Conservation (phyloP, 2,888 invertebrate genomes). For the Callyntrura sp. region DNA sequence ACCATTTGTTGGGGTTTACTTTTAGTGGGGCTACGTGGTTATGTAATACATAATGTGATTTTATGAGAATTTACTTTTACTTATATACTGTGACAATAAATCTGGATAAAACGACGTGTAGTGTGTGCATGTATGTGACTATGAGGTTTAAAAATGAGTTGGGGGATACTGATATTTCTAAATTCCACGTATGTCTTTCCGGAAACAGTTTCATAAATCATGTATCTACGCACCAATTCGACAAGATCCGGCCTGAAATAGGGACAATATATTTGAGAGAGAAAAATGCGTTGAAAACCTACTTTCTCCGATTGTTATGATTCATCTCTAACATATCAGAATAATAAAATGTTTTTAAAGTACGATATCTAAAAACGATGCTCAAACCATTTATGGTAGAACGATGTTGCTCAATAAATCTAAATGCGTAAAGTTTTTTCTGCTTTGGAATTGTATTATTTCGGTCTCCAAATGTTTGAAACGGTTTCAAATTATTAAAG, state of each 20-base stretch:
- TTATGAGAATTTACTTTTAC: slow-evolving; percentile 30
- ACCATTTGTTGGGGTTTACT: slow-evolving; percentile 30
- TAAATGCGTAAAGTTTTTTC: too few species aligned
- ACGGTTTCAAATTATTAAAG: too few species aligned
- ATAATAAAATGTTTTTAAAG: too few species aligned
- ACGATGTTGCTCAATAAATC: too few species aligned
- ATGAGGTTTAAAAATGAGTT: not conserved
- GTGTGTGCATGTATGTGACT: not conserved
- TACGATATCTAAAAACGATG: too few species aligned
- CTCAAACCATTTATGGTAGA: too few species aligned
- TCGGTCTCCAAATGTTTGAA: too few species aligned
- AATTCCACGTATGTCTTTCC: not conserved
- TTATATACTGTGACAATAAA: slow-evolving; percentile 39
- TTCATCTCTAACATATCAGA: too few species aligned
- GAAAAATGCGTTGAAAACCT: too few species aligned
- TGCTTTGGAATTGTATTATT: too few species aligned
- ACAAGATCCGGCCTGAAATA: not conserved
- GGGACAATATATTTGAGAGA: not conserved
- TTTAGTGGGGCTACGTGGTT: not conserved
- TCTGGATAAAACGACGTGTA: not conserved
- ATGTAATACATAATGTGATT: not conserved
- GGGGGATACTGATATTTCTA: not conserved
- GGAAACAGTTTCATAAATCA: too few species aligned
- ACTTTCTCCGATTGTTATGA: too few species aligned
- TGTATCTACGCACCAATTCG: not conserved